phyloP scores from a whole-genome alignment of 2,113 vertebrate genomes.

The Alaudala cheleensis region DNA sequence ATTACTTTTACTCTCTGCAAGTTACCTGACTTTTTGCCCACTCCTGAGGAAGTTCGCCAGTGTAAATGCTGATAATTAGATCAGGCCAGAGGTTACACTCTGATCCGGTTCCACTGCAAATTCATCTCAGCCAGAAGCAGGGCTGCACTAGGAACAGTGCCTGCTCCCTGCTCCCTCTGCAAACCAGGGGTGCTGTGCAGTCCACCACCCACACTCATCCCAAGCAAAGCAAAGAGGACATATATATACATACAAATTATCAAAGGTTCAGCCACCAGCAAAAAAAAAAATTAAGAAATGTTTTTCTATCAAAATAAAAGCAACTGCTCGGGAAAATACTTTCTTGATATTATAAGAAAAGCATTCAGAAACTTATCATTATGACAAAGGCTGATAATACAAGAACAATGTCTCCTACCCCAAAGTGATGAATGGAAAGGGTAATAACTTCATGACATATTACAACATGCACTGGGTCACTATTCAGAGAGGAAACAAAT shows the following conservation, averaged over 20 bases:
- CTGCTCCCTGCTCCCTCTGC: background rate
- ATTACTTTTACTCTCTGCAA: background rate
- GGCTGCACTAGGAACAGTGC: background rate
- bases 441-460: background rate
- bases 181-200: background rate
- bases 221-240: background rate
- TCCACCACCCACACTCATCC: rapidly evolving
- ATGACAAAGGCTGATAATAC: background rate
- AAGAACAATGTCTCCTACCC: background rate
- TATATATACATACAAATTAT: rapidly evolving
- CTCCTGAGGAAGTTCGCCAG: background rate
- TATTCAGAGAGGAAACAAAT: background rate
- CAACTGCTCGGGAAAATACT: background rate
- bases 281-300: background rate
- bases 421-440: background rate
- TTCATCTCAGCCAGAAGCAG: background rate
- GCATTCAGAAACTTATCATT: background rate
- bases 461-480: background rate
- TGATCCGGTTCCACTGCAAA: slow-evolving; percentile 1
- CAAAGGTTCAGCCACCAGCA: background rate
- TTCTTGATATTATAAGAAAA: background rate
- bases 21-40: slow-evolving; percentile 29
- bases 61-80: background rate
- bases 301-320: background rate
- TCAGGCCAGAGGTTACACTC: slow-evolving; percentile 5